Conservation (phyloP, 35 echinoderm and acorn worm species). For the Holothuria glaberrima region DNA sequence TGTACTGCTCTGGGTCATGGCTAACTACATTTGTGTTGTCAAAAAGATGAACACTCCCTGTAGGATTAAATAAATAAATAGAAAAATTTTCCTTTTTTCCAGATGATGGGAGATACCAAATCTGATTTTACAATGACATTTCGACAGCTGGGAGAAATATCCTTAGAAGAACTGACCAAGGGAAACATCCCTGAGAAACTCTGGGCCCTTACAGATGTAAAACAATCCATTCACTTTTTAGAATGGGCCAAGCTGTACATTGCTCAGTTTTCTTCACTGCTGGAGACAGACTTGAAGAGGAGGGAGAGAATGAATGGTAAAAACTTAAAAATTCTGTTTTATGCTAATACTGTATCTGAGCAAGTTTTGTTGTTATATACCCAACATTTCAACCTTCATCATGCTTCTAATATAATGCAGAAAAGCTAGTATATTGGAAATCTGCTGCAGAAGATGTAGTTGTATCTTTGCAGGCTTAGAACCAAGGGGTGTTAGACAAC, state of each 20-base stretch:
- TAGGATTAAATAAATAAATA: not conserved
- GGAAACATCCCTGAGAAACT: constrained; percentile 14
- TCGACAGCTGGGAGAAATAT: constrained; percentile 74
- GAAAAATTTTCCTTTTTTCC: not conserved
- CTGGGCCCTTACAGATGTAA: constrained; percentile 77
- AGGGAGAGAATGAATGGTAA: constrained; percentile 80
- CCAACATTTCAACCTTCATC: no score
- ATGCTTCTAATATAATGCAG: no score
- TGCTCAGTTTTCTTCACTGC: constrained; percentile 37
- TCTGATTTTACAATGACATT: constrained; percentile 99
- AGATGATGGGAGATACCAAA: constrained; percentile 90
- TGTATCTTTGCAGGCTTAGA: no score
- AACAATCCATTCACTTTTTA: constrained; percentile 41
- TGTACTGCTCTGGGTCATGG: not conserved
- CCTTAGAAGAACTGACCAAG: constrained; percentile 33
- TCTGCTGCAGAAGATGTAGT: no score
- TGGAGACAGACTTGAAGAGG: constrained; percentile 31
- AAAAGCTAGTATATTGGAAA: no score
- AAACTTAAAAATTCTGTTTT: no score
- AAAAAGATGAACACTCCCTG: no score
- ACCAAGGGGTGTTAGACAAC: no score
- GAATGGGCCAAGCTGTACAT: constrained; percentile 73
- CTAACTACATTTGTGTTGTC: no score
- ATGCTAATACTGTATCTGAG: no score
- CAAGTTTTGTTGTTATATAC: no score